Evolutionary conservation across 2,888 invertebrate species (phyloP).

Genomic region (Hylaea fasciaria): DNA sequence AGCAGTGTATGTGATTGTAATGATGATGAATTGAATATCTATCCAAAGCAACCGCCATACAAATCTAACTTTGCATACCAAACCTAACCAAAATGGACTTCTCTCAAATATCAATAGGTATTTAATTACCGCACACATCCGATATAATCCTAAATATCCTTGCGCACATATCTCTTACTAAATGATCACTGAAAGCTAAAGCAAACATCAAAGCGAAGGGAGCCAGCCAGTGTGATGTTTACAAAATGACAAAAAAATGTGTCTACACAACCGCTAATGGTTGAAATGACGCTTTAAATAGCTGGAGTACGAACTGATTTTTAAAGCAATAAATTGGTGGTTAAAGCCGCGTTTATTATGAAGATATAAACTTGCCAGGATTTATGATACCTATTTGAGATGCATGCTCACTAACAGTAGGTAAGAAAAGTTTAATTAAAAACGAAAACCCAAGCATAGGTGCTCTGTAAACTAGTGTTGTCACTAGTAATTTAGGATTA

Average conservation of each 20-base stretch:
- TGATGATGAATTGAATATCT: no score
- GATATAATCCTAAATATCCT: slow-evolving; percentile 40
- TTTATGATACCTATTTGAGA: neutral
- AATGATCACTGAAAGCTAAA: slow-evolving; percentile 41
- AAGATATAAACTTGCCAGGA: slow-evolving; percentile 9
- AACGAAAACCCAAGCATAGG: no score
- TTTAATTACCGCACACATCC: slow-evolving; percentile 28
- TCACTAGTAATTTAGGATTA: no score
- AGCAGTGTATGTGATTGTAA: no score
- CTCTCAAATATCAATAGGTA: slow-evolving; percentile 39
- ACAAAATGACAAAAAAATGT: slow-evolving; percentile 49
- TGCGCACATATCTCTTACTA: slow-evolving; percentile 34
- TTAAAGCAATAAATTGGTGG: slow-evolving; percentile 52
- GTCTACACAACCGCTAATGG: slow-evolving; percentile 53
- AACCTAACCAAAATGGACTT: slow-evolving; percentile 19
- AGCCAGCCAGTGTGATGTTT: slow-evolving; percentile 49
- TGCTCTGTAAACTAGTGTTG: no score
- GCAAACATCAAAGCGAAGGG: slow-evolving; percentile 49
- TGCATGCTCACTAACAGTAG: no score
- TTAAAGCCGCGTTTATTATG: slow-evolving; percentile 27
- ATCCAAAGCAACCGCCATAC: no score
- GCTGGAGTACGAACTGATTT: slow-evolving; percentile 51
- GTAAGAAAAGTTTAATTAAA: no score
- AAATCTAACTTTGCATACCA: slow-evolving; percentile 20
- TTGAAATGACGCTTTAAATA: slow-evolving; percentile 58